Percentiles rank a stretch among this genome's conserved stretches.
These are phyloP conservation scores for Vanessa cardui DNA, from an alignment of 2,888 invertebrate species.

Conservation along the genomic window DNA sequence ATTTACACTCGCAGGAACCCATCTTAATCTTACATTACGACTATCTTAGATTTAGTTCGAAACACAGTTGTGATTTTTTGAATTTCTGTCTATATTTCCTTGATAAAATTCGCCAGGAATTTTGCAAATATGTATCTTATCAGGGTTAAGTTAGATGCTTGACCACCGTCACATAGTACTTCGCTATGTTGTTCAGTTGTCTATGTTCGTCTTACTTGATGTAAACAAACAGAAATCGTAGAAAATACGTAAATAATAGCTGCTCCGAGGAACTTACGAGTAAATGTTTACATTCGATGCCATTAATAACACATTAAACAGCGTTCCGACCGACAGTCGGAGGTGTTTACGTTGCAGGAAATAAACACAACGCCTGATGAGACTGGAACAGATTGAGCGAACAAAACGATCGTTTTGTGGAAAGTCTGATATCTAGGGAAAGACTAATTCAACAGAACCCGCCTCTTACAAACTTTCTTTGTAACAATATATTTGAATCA, in stretches of 20 bases:
- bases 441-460: too few species aligned
- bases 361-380: constrained; percentile 14
- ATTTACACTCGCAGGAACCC: too few species aligned
- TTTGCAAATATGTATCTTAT: too few species aligned
- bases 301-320: constrained; percentile 32
- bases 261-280: constrained; percentile 1
- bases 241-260: constrained; percentile 22
- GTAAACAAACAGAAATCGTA: constrained; percentile 16
- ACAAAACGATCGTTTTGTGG: background rate
- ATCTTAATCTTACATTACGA: too few species aligned
- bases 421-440: background rate
- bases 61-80: too few species aligned
- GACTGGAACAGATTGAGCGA: background rate
- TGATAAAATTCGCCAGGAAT: too few species aligned
- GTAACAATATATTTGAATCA: too few species aligned
- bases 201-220: background rate
- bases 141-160: too few species aligned
- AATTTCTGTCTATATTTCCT: too few species aligned
- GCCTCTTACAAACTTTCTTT: too few species aligned
- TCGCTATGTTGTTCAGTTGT: background rate
- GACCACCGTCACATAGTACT: background rate
- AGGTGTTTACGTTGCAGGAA: constrained; percentile 25
- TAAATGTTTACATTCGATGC: constrained; percentile 27
- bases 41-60: too few species aligned
- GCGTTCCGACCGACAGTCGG: constrained; percentile 12